A percentile compares a stretch with the other conserved stretches of the same genome.
Conservation (phyloP, 2,113 vertebrate genomes). For the Cacatua alba region DNA sequence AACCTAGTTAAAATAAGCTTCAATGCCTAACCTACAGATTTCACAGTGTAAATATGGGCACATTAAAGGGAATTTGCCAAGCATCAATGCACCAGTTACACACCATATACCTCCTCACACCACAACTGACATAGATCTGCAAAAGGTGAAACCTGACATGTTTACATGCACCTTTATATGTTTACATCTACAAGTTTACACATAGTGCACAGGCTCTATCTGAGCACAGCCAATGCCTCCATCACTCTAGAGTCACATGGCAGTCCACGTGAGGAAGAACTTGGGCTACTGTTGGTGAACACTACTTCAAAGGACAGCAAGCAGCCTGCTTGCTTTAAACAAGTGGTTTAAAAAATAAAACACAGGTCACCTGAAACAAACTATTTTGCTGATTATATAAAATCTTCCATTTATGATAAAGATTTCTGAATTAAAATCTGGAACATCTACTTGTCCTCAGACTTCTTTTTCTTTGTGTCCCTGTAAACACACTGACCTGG, state of each 20-base stretch:
- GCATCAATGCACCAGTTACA: not conserved
- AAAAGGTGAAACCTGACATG: not conserved
- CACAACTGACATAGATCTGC: not conserved
- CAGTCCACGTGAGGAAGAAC: not conserved
- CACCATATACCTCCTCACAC: not conserved
- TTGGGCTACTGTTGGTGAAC: not conserved
- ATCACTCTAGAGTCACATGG: rapidly evolving
- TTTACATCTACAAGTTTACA: not conserved
- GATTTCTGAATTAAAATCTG: not conserved
- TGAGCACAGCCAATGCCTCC: not conserved
- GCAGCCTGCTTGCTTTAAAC: not conserved
- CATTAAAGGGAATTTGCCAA: not conserved
- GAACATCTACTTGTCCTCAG: not conserved
- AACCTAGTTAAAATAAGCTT: not conserved
- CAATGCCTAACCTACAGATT: not conserved
- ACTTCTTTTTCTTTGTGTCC: not conserved
- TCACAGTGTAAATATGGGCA: not conserved
- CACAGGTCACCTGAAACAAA: not conserved
- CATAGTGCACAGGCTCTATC: not conserved
- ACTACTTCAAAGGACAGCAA: not conserved
- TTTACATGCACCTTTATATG: not conserved
- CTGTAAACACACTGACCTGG: not conserved
- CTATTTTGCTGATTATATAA: not conserved
- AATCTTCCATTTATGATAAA: not conserved
- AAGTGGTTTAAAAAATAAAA: not conserved